Conservation (phyloP, 2,113 vertebrate genomes). For the Tonatia bakeri region DNA sequence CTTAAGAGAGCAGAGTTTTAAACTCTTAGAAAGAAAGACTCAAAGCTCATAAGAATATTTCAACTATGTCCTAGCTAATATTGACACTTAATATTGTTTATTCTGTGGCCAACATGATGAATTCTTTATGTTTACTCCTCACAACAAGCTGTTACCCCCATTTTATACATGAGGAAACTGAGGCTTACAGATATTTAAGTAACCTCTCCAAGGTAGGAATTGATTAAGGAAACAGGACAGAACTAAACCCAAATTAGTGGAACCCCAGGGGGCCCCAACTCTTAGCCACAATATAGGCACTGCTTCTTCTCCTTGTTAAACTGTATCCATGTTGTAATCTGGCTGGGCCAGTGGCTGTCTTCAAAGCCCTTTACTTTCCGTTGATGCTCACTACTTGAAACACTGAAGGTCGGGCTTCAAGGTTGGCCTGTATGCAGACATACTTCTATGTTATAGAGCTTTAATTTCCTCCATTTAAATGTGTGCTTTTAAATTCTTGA, state of each 20-base stretch:
- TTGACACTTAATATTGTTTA: background rate
- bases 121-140: background rate
- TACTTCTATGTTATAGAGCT: background rate
- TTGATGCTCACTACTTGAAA: background rate
- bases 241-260: background rate
- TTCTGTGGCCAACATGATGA: background rate
- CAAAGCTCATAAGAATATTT: background rate
- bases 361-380: background rate
- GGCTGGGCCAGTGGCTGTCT: background rate
- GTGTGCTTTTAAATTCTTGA: background rate
- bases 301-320: background rate
- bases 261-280: background rate
- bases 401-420: background rate
- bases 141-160: background rate
- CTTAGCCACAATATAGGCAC: background rate
- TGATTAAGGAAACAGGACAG: background rate
- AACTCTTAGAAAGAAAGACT: background rate
- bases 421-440: background rate
- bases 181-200: background rate
- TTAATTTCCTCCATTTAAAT: background rate
- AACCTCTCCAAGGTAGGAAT: background rate
- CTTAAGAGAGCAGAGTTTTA: background rate
- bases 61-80: background rate
- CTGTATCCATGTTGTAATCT: background rate
- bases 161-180: background rate